Conservation (phyloP, 2,113 vertebrate genomes). For the Myrmophylax atrothorax region DNA sequence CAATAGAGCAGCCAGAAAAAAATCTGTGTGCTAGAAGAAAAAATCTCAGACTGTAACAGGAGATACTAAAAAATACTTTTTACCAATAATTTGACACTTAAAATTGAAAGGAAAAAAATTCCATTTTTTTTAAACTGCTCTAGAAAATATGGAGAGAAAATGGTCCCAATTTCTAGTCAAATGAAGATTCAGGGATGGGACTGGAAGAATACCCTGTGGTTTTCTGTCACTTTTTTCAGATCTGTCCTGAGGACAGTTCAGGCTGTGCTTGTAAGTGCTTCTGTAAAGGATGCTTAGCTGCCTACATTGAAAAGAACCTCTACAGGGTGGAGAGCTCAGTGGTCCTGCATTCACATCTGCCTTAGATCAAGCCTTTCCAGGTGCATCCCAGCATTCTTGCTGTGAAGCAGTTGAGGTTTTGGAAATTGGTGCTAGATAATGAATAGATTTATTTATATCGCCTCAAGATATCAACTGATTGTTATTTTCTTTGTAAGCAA, state of each 20-base stretch:
- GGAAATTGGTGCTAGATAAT: background rate
- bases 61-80: background rate
- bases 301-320: background rate
- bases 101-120: background rate
- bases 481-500: background rate
- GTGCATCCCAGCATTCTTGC: background rate
- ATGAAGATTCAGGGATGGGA: background rate
- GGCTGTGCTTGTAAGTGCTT: background rate
- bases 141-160: background rate
- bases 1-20: background rate
- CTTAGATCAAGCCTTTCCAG: background rate
- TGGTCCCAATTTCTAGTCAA: background rate
- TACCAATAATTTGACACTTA: background rate
- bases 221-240: background rate
- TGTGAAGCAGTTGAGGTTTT: background rate
- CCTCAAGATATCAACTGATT: background rate
- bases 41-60: background rate
- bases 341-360: background rate
- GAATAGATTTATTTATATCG: background rate
- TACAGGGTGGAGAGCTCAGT: background rate
- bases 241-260: background rate
- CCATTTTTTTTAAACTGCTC: background rate
- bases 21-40: background rate
- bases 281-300: background rate
- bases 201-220: background rate